Conservation (phyloP, 2,797 vertebrate genomes). For the Phrynocephalus guinanensis region DNA sequence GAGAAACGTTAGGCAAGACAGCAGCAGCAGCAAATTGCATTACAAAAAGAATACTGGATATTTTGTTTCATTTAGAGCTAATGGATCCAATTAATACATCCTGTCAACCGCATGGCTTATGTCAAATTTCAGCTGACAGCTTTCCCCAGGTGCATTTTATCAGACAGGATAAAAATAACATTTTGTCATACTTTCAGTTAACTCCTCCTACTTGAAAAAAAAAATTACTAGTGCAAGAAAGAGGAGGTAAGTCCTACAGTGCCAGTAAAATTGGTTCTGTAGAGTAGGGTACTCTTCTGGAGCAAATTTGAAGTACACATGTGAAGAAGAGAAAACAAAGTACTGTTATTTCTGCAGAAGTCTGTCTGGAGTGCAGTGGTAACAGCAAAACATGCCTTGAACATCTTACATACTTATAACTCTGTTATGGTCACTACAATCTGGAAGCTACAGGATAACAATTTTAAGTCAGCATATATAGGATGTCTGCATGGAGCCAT, state of each 20-base stretch:
- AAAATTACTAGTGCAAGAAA: no score
- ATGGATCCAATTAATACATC: constrained; percentile 23
- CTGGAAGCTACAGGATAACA: no score
- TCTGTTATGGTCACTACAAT: no score
- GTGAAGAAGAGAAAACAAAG: no score
- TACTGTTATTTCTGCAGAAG: no score
- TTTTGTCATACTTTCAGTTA: constrained; percentile 1
- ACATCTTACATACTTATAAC: no score
- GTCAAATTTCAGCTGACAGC: constrained; percentile 46
- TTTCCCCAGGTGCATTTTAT: constrained; percentile 9
- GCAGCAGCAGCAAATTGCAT: constrained; percentile 55
- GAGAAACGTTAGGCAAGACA: constrained; percentile 62
- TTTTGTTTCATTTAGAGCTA: constrained; percentile 36
- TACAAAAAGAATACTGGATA: constrained; percentile 20
- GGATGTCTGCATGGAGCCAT: no score
- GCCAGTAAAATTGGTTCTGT: background rate
- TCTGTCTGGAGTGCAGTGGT: no score
- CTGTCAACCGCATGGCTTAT: constrained; percentile 42
- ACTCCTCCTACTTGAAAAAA: background rate
- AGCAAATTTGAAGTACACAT: no score
- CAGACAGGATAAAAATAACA: background rate
- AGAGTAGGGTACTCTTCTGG: no score
- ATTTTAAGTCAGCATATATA: no score
- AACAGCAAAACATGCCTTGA: no score
- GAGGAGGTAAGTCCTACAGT: background rate